These are phyloP conservation scores for Tragopan temminckii DNA, from an alignment of 2,797 vertebrate species.

Conservation along the genomic window DNA sequence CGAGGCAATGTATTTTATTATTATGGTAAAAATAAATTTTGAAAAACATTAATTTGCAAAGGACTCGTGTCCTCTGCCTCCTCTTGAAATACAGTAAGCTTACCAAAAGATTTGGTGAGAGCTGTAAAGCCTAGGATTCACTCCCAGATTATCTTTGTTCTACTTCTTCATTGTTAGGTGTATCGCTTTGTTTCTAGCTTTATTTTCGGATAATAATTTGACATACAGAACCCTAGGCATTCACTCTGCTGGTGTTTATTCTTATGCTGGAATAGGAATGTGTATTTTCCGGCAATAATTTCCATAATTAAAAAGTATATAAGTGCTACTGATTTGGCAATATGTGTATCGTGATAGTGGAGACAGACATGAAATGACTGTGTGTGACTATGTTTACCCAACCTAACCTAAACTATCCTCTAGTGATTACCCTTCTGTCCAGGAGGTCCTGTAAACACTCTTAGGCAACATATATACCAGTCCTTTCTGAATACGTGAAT, in stretches of 20 bases:
- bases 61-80: not conserved
- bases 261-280: not conserved
- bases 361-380: not conserved
- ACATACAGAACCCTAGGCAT: not conserved
- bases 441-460: slow-evolving; percentile 45
- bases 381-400: slow-evolving; percentile 15
- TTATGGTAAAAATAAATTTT: not conserved
- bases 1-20: not conserved
- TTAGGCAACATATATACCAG: not conserved
- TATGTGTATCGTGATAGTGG: not conserved
- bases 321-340: not conserved
- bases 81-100: not conserved
- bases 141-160: not conserved
- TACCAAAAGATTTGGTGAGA: not conserved
- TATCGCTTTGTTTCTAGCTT: not conserved
- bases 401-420: not conserved
- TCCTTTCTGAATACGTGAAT: slow-evolving; percentile 19
- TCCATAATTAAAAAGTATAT: not conserved
- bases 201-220: not conserved
- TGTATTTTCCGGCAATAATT: not conserved
- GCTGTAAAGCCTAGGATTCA: rapidly evolving
- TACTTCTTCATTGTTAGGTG: not conserved
- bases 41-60: not conserved
- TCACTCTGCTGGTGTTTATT: not conserved
- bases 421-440: slow-evolving; percentile 10